Evolutionary conservation across 2,888 invertebrate genomes (phyloP).

Genomic region (Hemithea aestivaria): DNA sequence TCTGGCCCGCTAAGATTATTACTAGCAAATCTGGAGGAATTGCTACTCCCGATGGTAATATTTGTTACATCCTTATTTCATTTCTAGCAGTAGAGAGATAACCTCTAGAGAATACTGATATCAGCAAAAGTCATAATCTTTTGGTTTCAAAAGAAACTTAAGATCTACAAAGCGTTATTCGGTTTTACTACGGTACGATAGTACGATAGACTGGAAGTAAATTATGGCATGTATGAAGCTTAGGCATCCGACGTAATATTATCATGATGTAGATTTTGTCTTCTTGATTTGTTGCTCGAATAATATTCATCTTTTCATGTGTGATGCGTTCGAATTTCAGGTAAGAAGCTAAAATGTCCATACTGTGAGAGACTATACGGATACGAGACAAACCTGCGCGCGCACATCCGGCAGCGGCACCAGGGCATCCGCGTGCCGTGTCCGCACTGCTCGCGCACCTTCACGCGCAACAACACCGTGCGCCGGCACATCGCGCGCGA

Average conservation of each 20-base stretch:
- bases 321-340: constrained; percentile 67
- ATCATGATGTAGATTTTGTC: background rate
- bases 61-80: too few species aligned
- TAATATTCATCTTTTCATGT: too few species aligned
- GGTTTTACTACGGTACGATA: too few species aligned
- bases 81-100: too few species aligned
- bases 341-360: constrained; percentile 94
- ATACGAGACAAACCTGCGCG: constrained; percentile 94
- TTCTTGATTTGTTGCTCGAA: background rate
- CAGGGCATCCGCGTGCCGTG: constrained; percentile 95
- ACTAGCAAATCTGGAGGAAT: constrained; percentile 88
- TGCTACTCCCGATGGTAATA: constrained; percentile 90
- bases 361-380: constrained; percentile 95
- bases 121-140: too few species aligned
- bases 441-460: constrained; percentile 93
- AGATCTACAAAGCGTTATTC: too few species aligned
- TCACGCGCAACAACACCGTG: constrained; percentile 95
- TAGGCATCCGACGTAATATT: too few species aligned
- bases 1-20: constrained; percentile 81
- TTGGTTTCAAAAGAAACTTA: too few species aligned
- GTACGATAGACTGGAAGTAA: too few species aligned
- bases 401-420: constrained; percentile 94
- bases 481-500: constrained; percentile 94
- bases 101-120: too few species aligned
- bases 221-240: too few species aligned